phyloP scores from a whole-genome alignment of 1,140 invertebrate species.

The Lethrus apterus region DNA sequence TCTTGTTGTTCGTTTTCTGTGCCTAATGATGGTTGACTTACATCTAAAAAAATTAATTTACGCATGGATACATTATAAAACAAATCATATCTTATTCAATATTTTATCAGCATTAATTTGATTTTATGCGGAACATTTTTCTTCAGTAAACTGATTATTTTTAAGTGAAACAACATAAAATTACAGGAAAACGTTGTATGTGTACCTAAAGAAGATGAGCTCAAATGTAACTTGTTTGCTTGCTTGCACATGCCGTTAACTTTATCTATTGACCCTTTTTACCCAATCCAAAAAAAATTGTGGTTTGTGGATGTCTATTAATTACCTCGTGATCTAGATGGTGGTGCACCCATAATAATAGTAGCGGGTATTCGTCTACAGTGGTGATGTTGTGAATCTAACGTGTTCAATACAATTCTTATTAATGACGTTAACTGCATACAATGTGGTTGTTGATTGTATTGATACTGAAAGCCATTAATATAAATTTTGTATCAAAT shows the following conservation, averaged over 20 bases:
- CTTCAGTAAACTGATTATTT: no score
- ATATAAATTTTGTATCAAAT: background rate
- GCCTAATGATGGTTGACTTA: constrained; percentile 66
- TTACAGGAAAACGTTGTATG: no score
- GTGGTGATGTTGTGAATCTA: constrained; percentile 84
- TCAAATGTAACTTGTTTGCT: no score
- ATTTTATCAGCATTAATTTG: constrained; percentile 1
- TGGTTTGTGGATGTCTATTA: background rate
- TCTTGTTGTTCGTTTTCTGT: constrained; percentile 53
- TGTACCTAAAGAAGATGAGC: no score
- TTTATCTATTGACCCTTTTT: no score
- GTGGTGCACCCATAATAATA: constrained; percentile 59
- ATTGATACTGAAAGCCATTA: constrained; percentile 70
- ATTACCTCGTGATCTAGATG: constrained; percentile 64
- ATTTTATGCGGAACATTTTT: constrained; percentile 12
- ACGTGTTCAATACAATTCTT: constrained; percentile 86
- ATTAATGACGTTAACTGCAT: constrained; percentile 75
- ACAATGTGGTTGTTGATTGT: constrained; percentile 72
- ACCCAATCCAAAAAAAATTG: no score
- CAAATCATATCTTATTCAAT: no score
- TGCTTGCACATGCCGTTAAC: no score
- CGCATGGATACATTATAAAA: no score
- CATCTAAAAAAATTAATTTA: constrained; percentile 47
- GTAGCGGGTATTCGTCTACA: constrained; percentile 74
- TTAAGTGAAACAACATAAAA: no score